Percentiles rank a stretch among this genome's conserved stretches.
Evolutionary conservation across 2,113 vertebrate genomes (phyloP).

Genomic region (Illadopsis cleaveri): DNA sequence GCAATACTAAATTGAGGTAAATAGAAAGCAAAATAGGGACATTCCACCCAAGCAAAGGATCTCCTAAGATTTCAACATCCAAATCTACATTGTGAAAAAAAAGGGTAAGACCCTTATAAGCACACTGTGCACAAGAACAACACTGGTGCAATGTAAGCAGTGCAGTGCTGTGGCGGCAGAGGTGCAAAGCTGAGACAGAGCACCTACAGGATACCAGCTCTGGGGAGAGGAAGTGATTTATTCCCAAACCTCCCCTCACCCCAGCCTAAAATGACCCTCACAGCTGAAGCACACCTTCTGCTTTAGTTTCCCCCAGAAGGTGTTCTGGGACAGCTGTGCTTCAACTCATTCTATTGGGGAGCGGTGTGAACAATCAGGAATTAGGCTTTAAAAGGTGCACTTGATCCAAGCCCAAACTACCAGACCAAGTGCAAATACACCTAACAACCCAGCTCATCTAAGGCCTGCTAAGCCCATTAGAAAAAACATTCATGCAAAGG

Average conservation of each 20-base stretch:
- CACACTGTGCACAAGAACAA: background rate
- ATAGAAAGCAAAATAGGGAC: background rate
- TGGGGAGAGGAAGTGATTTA: background rate
- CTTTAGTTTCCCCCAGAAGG: background rate
- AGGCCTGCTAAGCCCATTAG: background rate
- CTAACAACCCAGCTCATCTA: background rate
- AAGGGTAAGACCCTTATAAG: background rate
- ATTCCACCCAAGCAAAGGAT: background rate
- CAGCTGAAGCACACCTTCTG: background rate
- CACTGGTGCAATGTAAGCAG: fast-evolving
- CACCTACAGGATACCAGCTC: fast-evolving
- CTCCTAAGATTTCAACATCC: background rate
- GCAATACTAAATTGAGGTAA: background rate
- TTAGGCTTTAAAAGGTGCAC: background rate
- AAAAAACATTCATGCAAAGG: background rate
- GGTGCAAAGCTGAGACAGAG: background rate
- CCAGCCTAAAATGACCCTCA: background rate
- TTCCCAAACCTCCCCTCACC: background rate
- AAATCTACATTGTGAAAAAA: background rate
- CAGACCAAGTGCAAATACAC: background rate
- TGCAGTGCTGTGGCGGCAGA: fast-evolving
- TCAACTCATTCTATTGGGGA: background rate
- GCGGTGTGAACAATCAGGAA: background rate
- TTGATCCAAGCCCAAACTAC: background rate
- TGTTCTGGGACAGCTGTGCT: background rate